Percentiles rank a stretch among this genome's conserved stretches.
These are phyloP conservation scores for Cyclopterus lumpus DNA, from an alignment of 2,797 vertebrate species.

Conservation along the genomic window DNA sequence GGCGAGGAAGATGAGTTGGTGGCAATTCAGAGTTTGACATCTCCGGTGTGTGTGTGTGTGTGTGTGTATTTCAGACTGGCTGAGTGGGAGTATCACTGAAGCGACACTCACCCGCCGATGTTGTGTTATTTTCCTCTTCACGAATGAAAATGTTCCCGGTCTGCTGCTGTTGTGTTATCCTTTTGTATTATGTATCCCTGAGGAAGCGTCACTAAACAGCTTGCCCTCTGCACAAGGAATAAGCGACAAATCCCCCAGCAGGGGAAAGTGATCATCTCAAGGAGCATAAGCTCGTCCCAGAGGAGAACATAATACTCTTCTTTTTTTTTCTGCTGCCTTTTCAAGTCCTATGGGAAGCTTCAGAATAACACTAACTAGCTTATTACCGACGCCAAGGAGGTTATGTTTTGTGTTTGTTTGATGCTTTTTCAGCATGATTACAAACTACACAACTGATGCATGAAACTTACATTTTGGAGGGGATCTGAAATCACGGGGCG, in stretches of 20 bases:
- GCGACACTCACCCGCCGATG: slow-evolving; percentile 17
- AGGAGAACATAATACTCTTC: slow-evolving; percentile 51
- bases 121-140: slow-evolving; percentile 43
- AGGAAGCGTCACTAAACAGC: slow-evolving; percentile 72
- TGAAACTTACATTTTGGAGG: background rate
- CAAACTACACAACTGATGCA: no score
- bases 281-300: slow-evolving; percentile 63
- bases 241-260: slow-evolving; percentile 75
- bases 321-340: slow-evolving; percentile 39
- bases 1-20: slow-evolving; percentile 40
- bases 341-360: slow-evolving; percentile 31
- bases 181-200: slow-evolving; percentile 49
- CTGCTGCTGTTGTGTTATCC: slow-evolving; percentile 51
- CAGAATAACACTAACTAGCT: slow-evolving; percentile 33
- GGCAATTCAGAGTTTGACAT: slow-evolving; percentile 32
- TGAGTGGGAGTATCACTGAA: slow-evolving; percentile 42
- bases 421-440: background rate
- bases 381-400: background rate
- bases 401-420: background rate
- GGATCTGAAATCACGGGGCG: background rate
- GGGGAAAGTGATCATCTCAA: slow-evolving; percentile 69
- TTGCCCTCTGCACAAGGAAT: slow-evolving; percentile 62
- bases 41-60: slow-evolving; percentile 7
- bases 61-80: slow-evolving; percentile 11
- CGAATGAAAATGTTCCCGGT: slow-evolving; percentile 51